Base-by-base conservation (phyloP, 2,113 vertebrate species). In the Galbula dea region DNA sequence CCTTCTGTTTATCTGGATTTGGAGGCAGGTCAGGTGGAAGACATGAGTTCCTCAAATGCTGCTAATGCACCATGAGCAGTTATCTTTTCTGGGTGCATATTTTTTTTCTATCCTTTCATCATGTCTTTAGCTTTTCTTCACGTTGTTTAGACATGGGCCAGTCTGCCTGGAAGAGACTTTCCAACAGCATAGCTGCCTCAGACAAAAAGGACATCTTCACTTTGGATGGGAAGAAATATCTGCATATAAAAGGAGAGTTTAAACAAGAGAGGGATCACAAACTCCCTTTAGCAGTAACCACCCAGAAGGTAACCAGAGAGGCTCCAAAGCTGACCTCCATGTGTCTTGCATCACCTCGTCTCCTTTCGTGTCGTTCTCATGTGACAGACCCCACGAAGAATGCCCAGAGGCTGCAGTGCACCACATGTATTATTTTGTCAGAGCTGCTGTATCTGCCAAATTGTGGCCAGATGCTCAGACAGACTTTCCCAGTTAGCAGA, bases 401-500 rank as follows among this genome's bases (percentile, higher is more conserved):
- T 57, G 90, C 57, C 83, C 32, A 23, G 75, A 88, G 92, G 61
- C 84, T 32, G 75, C 65, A 19, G 61, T 85, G 71, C 34, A 65
- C 66, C 61, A 57, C 86, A 58, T 71, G 62, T 29, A 52, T 57
- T 41, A 26, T 73, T 69, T 49, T 95, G 83, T 82, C 83, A 85
- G 89, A 75, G 51, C 79, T 82, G 61, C 66, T 2, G 1, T 49
- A 39, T 46, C 61, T 90, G 92, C 89, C 86, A 85, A 66, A 55
- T 73, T 45, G 89, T 85, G 83, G 55, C 75, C 86, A 88, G 89
- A 88, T 79, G 78, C 75, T 73, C 51, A 23, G 66, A 78, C 86
- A 94, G 92, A 46, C 55, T 82, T 84, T 92, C 61, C 59, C 86
- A 90, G 48, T 88, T 88, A 92, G 55, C 86, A 85, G 61, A 90